Percentiles rank a stretch among this genome's conserved stretches.
These are phyloP conservation scores for Miltochrista miniata DNA, from an alignment of 2,888 invertebrate genomes.

Conservation along the genomic window DNA sequence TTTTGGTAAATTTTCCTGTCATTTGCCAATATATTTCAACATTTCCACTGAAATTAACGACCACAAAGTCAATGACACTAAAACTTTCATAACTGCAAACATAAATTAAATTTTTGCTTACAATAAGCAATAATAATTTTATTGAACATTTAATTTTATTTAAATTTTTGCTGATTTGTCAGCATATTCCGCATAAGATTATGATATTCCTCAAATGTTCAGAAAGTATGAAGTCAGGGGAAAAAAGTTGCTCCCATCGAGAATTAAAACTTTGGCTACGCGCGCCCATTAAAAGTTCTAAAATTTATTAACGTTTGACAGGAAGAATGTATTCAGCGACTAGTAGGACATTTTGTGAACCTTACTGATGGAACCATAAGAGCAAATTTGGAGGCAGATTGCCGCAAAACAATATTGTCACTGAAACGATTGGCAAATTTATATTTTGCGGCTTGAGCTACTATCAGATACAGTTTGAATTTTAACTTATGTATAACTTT, in stretches of 20 bases:
- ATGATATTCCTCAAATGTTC: constrained; percentile 34
- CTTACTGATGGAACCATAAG: constrained; percentile 9
- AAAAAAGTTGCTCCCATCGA: constrained; percentile 40
- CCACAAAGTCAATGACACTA: constrained; percentile 16
- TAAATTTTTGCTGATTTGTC: constrained; percentile 19
- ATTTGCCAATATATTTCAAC: neutral
- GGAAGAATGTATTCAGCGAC: constrained; percentile 6
- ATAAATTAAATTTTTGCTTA: constrained; percentile 35
- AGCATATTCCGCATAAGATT: constrained; percentile 27
- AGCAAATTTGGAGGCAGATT: constrained; percentile 9
- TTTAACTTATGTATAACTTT: too few relatives aligned
- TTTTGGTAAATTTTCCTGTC: neutral
- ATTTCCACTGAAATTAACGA: constrained; percentile 8
- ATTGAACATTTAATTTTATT: too few relatives aligned
- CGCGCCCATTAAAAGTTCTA: too few relatives aligned
- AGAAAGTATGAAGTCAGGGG: constrained; percentile 32
- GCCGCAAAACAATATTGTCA: constrained; percentile 14
- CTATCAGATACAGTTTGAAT: neutral
- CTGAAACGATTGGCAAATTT: constrained; percentile 24
- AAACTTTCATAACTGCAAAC: constrained; percentile 28
- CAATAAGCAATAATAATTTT: too few relatives aligned
- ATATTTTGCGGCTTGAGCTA: constrained; percentile 12
- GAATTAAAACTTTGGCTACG: too few relatives aligned
- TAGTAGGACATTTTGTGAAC: constrained; percentile 4
- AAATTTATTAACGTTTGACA: too few relatives aligned